A percentile compares a stretch with the other conserved stretches of the same genome.
phyloP scores from a whole-genome alignment of 2,888 invertebrate species.

The Thymelicus sylvestris region DNA sequence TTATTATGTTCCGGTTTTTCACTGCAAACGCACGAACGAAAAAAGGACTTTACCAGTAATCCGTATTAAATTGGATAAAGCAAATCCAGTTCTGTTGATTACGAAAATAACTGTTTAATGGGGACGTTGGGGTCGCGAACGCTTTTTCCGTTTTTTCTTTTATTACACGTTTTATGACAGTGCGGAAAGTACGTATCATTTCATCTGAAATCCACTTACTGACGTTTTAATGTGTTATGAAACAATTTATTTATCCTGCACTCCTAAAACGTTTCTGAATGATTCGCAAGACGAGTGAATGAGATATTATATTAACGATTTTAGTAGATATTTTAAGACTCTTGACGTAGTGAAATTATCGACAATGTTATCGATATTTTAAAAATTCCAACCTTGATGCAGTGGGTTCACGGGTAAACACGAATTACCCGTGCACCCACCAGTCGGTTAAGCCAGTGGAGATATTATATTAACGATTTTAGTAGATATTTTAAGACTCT shows the following conservation, averaged over 20 bases:
- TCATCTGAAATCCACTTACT: conserved; percentile 20
- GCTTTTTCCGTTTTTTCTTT: conserved; percentile 11
- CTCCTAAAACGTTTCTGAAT: conserved; percentile 14
- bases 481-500: no score
- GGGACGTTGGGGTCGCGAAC: conserved; percentile 7
- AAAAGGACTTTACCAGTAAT: conserved; percentile 36
- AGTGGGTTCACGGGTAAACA: no score
- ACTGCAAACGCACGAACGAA: conserved; percentile 25
- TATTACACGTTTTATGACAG: conserved; percentile 27
- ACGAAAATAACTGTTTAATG: conserved; percentile 40
- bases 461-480: neutral
- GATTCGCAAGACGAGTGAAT: conserved; percentile 9
- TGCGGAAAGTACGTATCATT: conserved; percentile 24
- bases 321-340: no score
- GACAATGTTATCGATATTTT: no score
- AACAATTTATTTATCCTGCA: conserved; percentile 18
- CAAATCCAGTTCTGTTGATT: conserved; percentile 36
- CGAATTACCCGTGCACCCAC: no score
- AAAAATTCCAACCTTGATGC: no score
- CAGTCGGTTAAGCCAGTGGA: neutral
- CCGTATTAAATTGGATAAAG: conserved; percentile 39
- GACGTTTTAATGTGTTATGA: conserved; percentile 24
- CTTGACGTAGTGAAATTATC: no score
- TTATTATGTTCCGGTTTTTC: conserved; percentile 35
- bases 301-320: neutral